phyloP scores from a whole-genome alignment of 2,797 vertebrate species.

The Coilia nasus region DNA sequence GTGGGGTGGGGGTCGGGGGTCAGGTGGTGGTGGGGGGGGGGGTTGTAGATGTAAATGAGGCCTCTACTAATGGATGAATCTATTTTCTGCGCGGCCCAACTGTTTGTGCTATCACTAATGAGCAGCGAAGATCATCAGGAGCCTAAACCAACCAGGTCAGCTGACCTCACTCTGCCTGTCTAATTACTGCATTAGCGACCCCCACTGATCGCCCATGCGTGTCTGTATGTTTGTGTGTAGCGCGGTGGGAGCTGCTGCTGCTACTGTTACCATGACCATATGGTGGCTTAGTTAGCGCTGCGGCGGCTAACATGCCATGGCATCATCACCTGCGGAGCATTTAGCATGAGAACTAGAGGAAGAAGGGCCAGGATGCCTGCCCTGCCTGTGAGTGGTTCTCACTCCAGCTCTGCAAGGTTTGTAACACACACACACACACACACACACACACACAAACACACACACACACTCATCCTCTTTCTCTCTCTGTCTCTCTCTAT shows the following conservation, averaged over 20 bases:
- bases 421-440: neutral
- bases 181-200: conserved; percentile 58
- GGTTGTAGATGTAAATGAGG: conserved; percentile 41
- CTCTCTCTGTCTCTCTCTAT: too few relatives aligned
- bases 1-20: neutral
- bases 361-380: neutral
- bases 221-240: conserved; percentile 31
- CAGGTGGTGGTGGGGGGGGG: neutral
- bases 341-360: conserved; percentile 12
- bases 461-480: too few relatives aligned
- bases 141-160: conserved; percentile 49
- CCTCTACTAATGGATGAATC: conserved; percentile 42
- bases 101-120: conserved; percentile 56
- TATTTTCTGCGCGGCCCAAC: conserved; percentile 45
- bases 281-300: conserved; percentile 53
- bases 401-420: neutral
- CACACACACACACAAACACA: too few relatives aligned
- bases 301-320: conserved; percentile 37
- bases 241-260: conserved; percentile 42
- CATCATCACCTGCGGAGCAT: conserved; percentile 32
- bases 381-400: neutral
- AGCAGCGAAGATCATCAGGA: conserved; percentile 49
- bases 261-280: conserved; percentile 44
- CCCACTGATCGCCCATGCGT: conserved; percentile 53
- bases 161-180: conserved; percentile 54